Percentiles rank a stretch among this genome's conserved stretches.
Conservation (phyloP, 2,113 vertebrate genomes). For the Phylloscopus whistleri region DNA sequence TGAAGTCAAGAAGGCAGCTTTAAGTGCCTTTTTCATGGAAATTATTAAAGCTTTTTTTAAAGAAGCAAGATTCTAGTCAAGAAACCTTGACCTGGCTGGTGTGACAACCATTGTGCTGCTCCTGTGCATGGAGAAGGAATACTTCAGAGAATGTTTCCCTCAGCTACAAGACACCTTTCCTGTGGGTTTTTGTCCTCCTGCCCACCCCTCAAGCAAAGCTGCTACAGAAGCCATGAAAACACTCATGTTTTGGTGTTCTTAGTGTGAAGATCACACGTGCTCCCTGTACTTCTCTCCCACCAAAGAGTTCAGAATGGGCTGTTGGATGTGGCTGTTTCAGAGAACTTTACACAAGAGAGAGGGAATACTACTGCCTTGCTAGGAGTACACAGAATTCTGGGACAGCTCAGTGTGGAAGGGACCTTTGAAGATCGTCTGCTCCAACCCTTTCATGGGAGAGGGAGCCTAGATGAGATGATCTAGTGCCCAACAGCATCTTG, state of each 20-base stretch:
- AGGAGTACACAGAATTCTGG: neutral
- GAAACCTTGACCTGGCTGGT: neutral
- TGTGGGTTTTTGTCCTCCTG: neutral
- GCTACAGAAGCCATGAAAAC: neutral
- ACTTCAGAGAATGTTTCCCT: neutral
- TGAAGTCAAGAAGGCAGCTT: constrained; percentile 44
- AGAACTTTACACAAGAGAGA: neutral
- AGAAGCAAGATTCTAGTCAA: neutral
- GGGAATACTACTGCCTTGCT: neutral
- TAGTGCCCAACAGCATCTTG: neutral
- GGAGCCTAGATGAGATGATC: neutral
- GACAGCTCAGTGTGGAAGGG: neutral
- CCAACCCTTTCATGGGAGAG: neutral
- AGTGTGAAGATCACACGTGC: rapidly evolving
- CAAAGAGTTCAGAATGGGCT: neutral
- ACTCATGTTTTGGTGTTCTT: neutral
- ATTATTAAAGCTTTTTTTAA: neutral
- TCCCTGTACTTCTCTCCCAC: neutral
- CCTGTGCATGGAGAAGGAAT: neutral
- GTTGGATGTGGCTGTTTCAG: neutral
- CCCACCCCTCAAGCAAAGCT: neutral
- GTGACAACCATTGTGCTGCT: neutral
- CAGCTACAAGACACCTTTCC: neutral
- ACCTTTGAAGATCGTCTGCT: neutral
- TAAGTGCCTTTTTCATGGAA: constrained; percentile 34